Conservation (phyloP, 2,113 vertebrate genomes). For the Poeciliopsis retropinna region DNA sequence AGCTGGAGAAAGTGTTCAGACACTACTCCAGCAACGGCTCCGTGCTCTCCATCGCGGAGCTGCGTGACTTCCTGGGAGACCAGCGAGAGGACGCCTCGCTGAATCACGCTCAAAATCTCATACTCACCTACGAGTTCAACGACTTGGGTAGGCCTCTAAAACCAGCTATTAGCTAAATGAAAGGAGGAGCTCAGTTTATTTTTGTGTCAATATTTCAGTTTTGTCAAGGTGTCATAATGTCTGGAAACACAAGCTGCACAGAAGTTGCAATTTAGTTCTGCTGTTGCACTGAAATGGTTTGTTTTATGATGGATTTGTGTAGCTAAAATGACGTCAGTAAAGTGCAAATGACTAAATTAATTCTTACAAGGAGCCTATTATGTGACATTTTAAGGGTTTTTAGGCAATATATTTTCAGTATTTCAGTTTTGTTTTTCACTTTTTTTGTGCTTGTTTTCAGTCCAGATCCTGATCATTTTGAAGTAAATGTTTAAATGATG, state of each 20-base stretch:
- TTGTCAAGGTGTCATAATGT: not conserved
- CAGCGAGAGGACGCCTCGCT: conserved; percentile 88
- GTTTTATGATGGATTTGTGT: not conserved
- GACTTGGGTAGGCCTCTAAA: conserved; percentile 83
- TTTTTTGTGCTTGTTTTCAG: not conserved
- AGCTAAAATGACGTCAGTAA: not conserved
- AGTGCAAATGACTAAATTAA: too few relatives aligned
- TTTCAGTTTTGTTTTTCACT: not conserved
- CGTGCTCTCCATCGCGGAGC: conserved; percentile 85
- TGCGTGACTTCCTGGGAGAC: conserved; percentile 90
- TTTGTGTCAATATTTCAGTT: conserved; percentile 5
- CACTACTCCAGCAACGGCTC: conserved; percentile 87
- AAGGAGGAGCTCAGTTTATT: conserved; percentile 4
- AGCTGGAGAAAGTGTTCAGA: conserved; percentile 89
- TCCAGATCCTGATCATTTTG: not conserved
- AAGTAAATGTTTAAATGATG: too few relatives aligned
- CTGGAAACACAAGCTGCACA: not conserved
- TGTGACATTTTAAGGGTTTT: not conserved
- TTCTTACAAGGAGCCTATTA: too few relatives aligned
- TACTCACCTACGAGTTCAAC: conserved; percentile 87
- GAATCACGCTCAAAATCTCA: conserved; percentile 80
- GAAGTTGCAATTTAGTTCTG: not conserved
- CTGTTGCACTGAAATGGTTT: not conserved
- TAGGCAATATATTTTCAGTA: not conserved
- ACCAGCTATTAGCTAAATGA: conserved; percentile 25